phyloP scores from a whole-genome alignment of 2,797 vertebrate species.

The Alca torda region DNA sequence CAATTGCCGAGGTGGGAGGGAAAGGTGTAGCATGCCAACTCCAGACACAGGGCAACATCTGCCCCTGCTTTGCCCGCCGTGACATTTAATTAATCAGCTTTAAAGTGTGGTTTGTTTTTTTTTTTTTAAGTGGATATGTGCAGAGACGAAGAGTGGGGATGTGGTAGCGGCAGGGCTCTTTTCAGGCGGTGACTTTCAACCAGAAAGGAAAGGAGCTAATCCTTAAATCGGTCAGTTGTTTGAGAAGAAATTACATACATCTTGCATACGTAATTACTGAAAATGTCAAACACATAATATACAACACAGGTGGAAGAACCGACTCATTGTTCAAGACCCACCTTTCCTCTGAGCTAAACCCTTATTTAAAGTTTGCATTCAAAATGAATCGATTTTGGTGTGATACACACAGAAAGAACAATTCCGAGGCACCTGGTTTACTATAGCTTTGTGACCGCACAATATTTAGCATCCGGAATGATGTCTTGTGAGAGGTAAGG shows the following conservation, averaged over 20 bases:
- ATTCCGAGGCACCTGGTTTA: not conserved
- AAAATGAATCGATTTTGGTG: not conserved
- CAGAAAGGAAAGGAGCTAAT: not conserved
- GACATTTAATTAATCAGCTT: not conserved
- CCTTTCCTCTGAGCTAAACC: not conserved
- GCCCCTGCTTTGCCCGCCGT: not conserved
- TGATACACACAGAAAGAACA: not conserved
- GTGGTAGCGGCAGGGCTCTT: not conserved
- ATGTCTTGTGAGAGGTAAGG: not conserved
- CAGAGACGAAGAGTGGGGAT: not conserved
- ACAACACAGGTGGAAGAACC: not conserved
- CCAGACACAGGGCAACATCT: not conserved
- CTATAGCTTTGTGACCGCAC: not conserved
- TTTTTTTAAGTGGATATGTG: not conserved
- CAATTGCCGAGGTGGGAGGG: not conserved
- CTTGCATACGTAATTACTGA: not conserved
- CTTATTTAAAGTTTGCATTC: not conserved
- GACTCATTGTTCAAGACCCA: not conserved
- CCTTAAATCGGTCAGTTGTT: not conserved
- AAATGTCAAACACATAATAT: not conserved
- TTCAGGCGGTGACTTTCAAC: not conserved
- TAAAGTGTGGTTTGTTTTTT: not conserved
- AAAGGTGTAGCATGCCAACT: not conserved
- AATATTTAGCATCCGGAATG: not conserved
- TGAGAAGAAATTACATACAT: not conserved